Conservation (phyloP, 2,888 invertebrate genomes). For the Digitonthophagus gazella region DNA sequence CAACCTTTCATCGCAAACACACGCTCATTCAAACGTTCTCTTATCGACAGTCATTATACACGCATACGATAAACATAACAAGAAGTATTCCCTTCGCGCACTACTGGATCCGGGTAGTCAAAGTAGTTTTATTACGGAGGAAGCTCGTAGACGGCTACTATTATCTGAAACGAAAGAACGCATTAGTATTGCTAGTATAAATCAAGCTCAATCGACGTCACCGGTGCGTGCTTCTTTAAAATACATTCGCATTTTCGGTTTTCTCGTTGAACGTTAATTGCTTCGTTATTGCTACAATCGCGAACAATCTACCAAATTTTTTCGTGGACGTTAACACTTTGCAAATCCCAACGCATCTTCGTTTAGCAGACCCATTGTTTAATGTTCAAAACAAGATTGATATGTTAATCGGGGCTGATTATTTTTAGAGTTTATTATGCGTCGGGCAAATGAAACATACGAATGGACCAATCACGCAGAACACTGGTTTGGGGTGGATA, state of each 20-base stretch:
- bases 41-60: conserved; percentile 25
- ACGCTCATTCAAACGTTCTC: background rate
- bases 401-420: conserved; percentile 13
- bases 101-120: conserved; percentile 29
- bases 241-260: conserved; percentile 19
- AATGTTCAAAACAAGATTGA: background rate
- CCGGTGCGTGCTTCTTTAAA: conserved; percentile 7
- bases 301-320: background rate
- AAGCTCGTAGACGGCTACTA: conserved; percentile 16
- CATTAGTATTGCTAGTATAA: conserved; percentile 24
- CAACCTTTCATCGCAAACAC: background rate
- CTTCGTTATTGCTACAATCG: conserved; percentile 16
- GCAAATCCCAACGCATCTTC: conserved; percentile 1
- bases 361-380: conserved; percentile 9
- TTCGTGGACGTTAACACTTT: background rate
- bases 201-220: conserved; percentile 17
- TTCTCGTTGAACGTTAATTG: conserved; percentile 20
- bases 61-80: conserved; percentile 3
- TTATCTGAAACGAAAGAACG: conserved; percentile 17
- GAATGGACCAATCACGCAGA: conserved; percentile 15
- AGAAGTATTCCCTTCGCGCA: conserved; percentile 10
- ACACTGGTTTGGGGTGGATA: conserved; percentile 17
- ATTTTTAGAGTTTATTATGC: background rate
- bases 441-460: conserved; percentile 10
- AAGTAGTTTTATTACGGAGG: conserved; percentile 25